phyloP scores from a whole-genome alignment of 2,797 vertebrate genomes.

The Acestrorhynchus altus region DNA sequence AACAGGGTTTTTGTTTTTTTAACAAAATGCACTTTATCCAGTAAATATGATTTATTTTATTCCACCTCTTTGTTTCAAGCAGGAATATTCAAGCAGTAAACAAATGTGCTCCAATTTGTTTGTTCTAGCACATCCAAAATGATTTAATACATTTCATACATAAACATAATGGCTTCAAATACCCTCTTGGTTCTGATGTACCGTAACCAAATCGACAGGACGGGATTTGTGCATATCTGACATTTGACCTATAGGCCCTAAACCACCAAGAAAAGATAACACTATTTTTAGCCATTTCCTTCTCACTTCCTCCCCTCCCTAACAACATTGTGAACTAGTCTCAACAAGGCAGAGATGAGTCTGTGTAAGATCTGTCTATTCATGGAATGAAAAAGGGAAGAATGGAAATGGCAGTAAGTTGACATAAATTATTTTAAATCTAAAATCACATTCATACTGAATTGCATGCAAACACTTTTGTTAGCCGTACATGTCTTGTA shows the following conservation, averaged over 20 bases:
- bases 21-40: not conserved
- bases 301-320: conserved; percentile 33
- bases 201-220: not conserved
- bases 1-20: not conserved
- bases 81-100: not conserved
- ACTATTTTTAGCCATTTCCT: conserved; percentile 42
- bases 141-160: too few relatives aligned
- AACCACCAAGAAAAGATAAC: not conserved
- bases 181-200: not conserved
- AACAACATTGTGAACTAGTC: conserved; percentile 27
- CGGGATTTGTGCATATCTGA: not conserved
- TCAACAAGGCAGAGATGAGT: not conserved
- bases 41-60: not conserved
- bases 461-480: too few relatives aligned
- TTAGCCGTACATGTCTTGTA: too few relatives aligned
- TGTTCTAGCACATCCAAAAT: not conserved
- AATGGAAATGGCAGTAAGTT: not conserved
- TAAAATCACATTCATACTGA: too few relatives aligned
- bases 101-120: not conserved
- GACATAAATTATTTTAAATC: too few relatives aligned
- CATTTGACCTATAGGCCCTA: conserved; percentile 2
- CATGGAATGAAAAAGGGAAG: not conserved
- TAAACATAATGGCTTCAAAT: not conserved
- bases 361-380: conserved; percentile 1
- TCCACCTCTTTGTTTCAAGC: not conserved